Evolutionary conservation across 1,140 invertebrate genomes (phyloP).

Genomic region (Nasonia vitripennis): DNA sequence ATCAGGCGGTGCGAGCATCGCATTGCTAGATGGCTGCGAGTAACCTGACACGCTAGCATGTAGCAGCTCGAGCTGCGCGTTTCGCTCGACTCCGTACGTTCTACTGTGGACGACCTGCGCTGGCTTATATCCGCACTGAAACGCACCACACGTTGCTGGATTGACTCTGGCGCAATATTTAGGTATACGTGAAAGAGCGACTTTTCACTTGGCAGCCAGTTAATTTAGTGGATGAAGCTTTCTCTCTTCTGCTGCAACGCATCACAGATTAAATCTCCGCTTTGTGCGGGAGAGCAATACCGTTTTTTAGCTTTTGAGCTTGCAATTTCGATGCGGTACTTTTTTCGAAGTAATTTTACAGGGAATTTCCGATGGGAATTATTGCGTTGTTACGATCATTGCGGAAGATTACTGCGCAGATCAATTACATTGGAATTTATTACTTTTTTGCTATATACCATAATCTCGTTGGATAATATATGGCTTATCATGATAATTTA

Average conservation of each 20-base stretch:
- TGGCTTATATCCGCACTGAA: not conserved
- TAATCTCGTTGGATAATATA: no score
- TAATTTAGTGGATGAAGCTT: not conserved
- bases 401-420: no score
- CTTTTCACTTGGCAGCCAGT: not conserved
- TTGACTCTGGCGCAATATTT: not conserved
- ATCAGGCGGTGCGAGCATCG: not conserved
- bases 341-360: no score
- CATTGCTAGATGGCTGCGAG: not conserved
- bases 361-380: no score
- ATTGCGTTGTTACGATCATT: no score
- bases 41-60: not conserved
- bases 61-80: not conserved
- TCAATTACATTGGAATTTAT: no score
- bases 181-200: not conserved
- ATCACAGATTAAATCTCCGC: not conserved
- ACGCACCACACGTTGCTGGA: not conserved
- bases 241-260: not conserved
- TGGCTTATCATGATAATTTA: no score
- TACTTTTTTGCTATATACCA: no score
- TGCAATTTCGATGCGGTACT: not conserved
- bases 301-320: not conserved
- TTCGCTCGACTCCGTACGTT: not conserved
- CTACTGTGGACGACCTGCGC: not conserved
- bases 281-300: not conserved